Base-by-base conservation (phyloP, 2,797 vertebrate species). In the Parauchenoglanis ngamensis region DNA sequence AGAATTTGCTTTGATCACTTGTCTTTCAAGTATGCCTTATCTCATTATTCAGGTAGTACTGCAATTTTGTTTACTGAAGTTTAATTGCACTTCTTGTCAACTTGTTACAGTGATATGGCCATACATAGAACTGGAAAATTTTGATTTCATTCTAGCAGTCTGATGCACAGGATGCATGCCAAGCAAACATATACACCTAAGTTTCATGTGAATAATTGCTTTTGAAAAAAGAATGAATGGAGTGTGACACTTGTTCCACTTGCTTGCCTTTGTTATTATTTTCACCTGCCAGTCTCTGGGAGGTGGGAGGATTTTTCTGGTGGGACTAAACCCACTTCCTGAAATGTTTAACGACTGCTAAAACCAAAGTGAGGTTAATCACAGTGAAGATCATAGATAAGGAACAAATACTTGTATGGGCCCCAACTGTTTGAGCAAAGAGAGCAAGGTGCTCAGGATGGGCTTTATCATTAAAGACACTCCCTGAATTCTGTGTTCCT, bases 271-370 rank as follows among this genome's bases (percentile, higher is more conserved):
- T 85, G 68, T 85, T 88, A 83, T 88, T 88, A 57, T 86, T 85
- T 89, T 87, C 61, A 86, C 81, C 86, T 87, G 89, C 83, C 63
- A 35, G 84, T 82, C 68, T 91, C 86, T 90, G 85, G 25, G 63
- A 67, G 63, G 63, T 86, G 11, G 35, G 31, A 89, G 40, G 21
- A 83, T 28, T 52, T 65, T 83, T 63, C 65, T 86, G 75, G 80
- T 13, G 44, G 61, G 67, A 65, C 70, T 87, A 44, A 87, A 86
- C 84, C 85, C 78, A 90, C 89, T 91, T 92, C 88, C 89, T 89
- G 76, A 90, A 90, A 91, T 77, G 54, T 88, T 87, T 86, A 90
- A 91, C 80, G 88, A 90, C 90, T 86, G 85, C 73, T 83, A 85
- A 88, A 86, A 73, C 84, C 84, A 83, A 84, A 85, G 70, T 80